Percentiles rank a stretch among this genome's conserved stretches.
Evolutionary conservation across 2,113 vertebrate genomes (phyloP).

Genomic region (Serinus canaria): DNA sequence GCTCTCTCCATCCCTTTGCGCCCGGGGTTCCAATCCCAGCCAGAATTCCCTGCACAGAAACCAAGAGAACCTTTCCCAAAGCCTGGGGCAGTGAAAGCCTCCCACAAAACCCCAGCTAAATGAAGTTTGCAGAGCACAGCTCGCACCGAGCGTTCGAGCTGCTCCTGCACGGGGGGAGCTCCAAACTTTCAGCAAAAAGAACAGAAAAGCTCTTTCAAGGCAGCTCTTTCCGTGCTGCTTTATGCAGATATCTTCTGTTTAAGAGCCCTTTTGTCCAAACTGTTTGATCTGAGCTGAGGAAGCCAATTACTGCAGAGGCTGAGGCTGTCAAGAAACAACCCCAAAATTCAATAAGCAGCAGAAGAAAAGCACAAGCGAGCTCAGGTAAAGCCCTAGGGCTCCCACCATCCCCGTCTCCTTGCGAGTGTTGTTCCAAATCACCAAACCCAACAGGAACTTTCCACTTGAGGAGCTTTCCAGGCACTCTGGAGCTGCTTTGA

Average conservation of each 20-base stretch:
- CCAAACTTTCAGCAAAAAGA: not conserved
- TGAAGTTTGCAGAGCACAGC: not conserved
- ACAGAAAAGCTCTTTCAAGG: not conserved
- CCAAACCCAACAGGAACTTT: not conserved
- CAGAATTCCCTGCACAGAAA: not conserved
- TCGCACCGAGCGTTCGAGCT: accelerated
- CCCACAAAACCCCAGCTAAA: not conserved
- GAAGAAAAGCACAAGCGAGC: not conserved
- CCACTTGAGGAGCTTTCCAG: not conserved
- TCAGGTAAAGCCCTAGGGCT: not conserved
- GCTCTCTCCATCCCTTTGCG: not conserved
- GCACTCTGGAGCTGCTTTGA: not conserved
- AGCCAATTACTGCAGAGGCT: not conserved
- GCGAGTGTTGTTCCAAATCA: not conserved
- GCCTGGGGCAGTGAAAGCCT: accelerated
- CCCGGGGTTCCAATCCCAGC: not conserved
- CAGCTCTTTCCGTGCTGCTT: not conserved
- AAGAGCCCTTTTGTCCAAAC: not conserved
- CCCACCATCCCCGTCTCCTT: not conserved
- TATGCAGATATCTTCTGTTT: not conserved
- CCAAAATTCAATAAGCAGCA: not conserved
- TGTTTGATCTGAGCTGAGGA: not conserved
- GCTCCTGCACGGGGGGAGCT: not conserved
- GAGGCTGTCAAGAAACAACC: not conserved
- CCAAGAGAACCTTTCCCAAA: not conserved